Conservation (phyloP, 1,140 invertebrate genomes). For the Pogonomyrmex californicus region DNA sequence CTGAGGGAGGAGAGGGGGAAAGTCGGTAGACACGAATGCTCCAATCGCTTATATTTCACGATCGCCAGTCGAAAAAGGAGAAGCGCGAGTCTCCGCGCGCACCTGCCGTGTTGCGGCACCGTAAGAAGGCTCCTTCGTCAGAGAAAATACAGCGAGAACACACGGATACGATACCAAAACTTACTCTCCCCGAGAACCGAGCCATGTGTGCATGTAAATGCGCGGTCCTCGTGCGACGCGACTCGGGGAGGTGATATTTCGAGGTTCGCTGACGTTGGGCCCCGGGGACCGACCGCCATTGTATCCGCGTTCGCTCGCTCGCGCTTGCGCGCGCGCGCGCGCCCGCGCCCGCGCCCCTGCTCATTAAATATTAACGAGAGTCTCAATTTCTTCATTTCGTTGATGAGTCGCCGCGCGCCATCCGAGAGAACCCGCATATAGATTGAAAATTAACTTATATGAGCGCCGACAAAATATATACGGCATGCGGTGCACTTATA, state of each 20-base stretch:
- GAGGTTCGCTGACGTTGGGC: conserved; percentile 61
- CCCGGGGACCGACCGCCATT: conserved; percentile 75
- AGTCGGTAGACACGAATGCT: conserved; percentile 35
- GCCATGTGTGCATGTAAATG: conserved; percentile 43
- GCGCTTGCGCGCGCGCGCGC: conserved; percentile 63
- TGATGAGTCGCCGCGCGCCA: conserved; percentile 85
- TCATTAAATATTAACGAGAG: conserved; percentile 87
- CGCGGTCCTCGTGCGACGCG: neutral
- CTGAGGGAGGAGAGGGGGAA: neutral
- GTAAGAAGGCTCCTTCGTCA: conserved; percentile 50
- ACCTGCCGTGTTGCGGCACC: conserved; percentile 60
- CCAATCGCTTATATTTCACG: conserved; percentile 65
- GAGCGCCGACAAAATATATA: conserved; percentile 86
- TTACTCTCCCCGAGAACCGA: neutral
- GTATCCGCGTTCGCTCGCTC: conserved; percentile 70
- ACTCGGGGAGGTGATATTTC: conserved; percentile 79
- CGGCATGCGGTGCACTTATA: conserved; percentile 80
- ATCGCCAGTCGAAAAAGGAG: conserved; percentile 60
- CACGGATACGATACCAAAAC: conserved; percentile 9
- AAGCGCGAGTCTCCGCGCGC: conserved; percentile 62
- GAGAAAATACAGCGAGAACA: conserved; percentile 44
- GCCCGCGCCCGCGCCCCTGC: conserved; percentile 60
- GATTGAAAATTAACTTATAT: conserved; percentile 88
- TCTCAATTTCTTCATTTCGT: conserved; percentile 87
- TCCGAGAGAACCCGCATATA: conserved; percentile 86